Evolutionary conservation across 2,797 vertebrate genomes (phyloP).

Genomic region (Propithecus perrieri): DNA sequence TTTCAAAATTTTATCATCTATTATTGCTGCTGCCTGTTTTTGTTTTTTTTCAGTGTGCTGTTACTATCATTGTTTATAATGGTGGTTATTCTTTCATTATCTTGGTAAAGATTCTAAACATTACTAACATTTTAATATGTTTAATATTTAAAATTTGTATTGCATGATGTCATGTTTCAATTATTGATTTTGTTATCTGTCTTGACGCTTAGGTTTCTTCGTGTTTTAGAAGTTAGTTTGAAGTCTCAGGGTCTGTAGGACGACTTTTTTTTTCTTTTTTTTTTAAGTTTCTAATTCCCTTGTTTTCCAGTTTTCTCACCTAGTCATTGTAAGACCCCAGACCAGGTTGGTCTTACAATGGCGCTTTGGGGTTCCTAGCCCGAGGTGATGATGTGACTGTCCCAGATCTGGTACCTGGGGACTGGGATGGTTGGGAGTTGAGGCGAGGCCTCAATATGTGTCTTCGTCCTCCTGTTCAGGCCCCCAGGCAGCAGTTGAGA

Average conservation of each 20-base stretch:
- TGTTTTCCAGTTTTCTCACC: neutral
- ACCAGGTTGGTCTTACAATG: neutral
- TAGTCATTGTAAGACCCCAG: neutral
- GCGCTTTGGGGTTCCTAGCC: neutral
- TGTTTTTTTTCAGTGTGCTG: neutral
- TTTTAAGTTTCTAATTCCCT: neutral
- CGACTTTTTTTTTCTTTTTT: neutral
- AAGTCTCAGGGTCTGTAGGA: neutral
- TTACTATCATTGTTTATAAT: neutral
- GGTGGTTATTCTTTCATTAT: neutral
- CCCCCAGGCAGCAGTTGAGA: neutral
- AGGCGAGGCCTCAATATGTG: neutral
- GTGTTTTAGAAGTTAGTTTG: neutral
- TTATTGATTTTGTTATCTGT: neutral
- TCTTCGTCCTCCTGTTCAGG: neutral
- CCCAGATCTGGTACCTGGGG: neutral
- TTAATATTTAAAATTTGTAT: conserved; percentile 9
- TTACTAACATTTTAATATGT: neutral
- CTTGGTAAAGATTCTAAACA: neutral
- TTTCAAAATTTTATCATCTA: neutral
- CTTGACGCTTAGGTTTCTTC: neutral
- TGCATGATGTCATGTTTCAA: neutral
- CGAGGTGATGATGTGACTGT: neutral
- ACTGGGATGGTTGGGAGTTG: neutral
- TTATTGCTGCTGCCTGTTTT: neutral